phyloP scores from a whole-genome alignment of 2,113 vertebrate genomes.

The Prochilodus magdalenae region DNA sequence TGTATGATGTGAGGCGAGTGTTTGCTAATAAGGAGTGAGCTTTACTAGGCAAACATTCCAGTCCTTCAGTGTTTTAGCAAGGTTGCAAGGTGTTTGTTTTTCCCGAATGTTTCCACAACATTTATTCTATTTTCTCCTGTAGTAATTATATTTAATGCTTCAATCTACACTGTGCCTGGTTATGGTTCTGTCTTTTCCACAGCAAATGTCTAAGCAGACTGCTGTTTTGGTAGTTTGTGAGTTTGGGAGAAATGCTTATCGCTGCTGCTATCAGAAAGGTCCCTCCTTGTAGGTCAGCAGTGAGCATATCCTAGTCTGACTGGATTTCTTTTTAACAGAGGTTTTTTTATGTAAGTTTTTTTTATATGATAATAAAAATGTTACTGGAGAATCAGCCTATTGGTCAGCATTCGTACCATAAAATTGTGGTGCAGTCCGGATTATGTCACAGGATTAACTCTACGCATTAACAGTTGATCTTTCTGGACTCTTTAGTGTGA shows the following conservation, averaged over 20 bases:
- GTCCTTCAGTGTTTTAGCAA: neutral
- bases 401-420: too few relatives aligned
- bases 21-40: constrained; percentile 32
- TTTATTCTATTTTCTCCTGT: neutral
- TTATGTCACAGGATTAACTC: too few relatives aligned
- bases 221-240: neutral
- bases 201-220: neutral
- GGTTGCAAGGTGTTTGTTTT: neutral
- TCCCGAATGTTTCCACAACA: too few relatives aligned
- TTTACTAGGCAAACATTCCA: constrained; percentile 23
- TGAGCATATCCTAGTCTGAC: neutral
- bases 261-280: neutral
- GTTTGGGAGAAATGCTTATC: neutral
- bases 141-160: neutral
- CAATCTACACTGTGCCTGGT: neutral
- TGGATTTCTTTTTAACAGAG: neutral
- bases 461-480: too few relatives aligned
- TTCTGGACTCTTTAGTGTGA: too few relatives aligned
- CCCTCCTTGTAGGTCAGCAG: neutral
- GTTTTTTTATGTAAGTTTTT: too few relatives aligned
- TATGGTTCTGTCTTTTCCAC: neutral
- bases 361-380: too few relatives aligned
- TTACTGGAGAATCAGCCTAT: too few relatives aligned
- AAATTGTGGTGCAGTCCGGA: too few relatives aligned
- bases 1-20: constrained; percentile 24